Evolutionary conservation across 2,113 vertebrate species (phyloP), one percentile per base, ranked within the genome.

Genomic region (Poecile atricapillus): DNA sequence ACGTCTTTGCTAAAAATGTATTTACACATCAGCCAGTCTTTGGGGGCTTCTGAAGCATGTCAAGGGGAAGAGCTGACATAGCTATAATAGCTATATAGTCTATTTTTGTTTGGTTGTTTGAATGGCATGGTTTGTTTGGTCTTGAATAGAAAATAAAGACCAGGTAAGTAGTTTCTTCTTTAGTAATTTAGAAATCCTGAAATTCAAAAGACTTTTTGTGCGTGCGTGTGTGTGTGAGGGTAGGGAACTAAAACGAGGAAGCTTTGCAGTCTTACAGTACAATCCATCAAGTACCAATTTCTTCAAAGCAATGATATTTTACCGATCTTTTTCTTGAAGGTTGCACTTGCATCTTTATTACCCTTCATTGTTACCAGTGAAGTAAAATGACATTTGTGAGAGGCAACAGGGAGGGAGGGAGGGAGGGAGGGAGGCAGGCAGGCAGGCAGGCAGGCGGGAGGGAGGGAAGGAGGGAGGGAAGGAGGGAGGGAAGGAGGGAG

Each of bases 341-440:
- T 77, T 86, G 67, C 55, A 80, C 63, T 55, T 87, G 55, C 69
- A 77, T 85, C 90, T 95, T 93, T 94, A 85, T 91, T 69, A 80
- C 50, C 50, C 13, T 87, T 73, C 78, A 49, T 79, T 85, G 59
- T 80, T 91, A 87, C 16, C 27, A 3, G 78, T 9, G 47, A 93
- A 89, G 49, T 55, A 91, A 96, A 95, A 95, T 83, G 84, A 52
- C 71, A 91, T 89, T 76, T 60, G 30, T 55, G 46, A 89, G 30
- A 87, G 27, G 17, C 60, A 88, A 56, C 2, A 2, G n/a, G n/a
- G n/a, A n/a, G n/a, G n/a, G n/a, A n/a, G n/a, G n/a, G n/a, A n/a
- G n/a, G n/a, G n/a, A n/a, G n/a, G n/a, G n/a, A n/a, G n/a, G n/a
- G n/a, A n/a, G n/a, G n/a, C n/a, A n/a, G n/a, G n/a, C n/a, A n/a